Evolutionary conservation across 2,113 vertebrate species (phyloP).

Genomic region (Epinephelus cyanopodus): DNA sequence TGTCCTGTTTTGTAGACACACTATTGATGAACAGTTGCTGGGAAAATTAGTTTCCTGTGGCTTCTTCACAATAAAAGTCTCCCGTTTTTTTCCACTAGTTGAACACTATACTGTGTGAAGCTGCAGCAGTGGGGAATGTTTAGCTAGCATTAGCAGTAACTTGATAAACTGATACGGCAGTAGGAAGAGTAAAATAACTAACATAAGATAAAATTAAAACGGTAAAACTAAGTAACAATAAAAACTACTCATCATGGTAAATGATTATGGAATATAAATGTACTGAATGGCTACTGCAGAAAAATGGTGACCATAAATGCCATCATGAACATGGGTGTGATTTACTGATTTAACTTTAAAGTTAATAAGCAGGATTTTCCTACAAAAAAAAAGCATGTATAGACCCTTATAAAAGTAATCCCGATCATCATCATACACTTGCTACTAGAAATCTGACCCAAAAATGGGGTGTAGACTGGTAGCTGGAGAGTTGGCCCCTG

Average conservation of each 20-base stretch:
- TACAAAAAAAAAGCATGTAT: no score
- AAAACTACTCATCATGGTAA: neutral
- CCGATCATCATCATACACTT: no score
- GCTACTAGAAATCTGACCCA: no score
- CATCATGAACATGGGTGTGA: neutral
- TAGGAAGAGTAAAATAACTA: neutral
- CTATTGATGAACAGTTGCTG: neutral
- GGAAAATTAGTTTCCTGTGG: no score
- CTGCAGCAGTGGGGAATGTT: neutral
- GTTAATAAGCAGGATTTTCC: no score
- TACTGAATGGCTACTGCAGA: neutral
- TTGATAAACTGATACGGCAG: neutral
- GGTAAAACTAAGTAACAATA: neutral
- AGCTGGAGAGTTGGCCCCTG: no score
- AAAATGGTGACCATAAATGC: neutral
- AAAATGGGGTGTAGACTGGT: no score
- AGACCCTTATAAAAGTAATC: no score
- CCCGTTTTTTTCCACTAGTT: neutral
- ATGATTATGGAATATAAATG: neutral
- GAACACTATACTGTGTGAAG: neutral
- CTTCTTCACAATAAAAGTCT: neutral
- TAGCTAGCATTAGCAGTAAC: neutral
- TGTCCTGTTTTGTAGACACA: neutral
- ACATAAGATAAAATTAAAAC: neutral
- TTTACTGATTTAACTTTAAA: no score